These are phyloP conservation scores for Carassius auratus DNA, from an alignment of 2,113 vertebrate genomes.

Conservation along the genomic window DNA sequence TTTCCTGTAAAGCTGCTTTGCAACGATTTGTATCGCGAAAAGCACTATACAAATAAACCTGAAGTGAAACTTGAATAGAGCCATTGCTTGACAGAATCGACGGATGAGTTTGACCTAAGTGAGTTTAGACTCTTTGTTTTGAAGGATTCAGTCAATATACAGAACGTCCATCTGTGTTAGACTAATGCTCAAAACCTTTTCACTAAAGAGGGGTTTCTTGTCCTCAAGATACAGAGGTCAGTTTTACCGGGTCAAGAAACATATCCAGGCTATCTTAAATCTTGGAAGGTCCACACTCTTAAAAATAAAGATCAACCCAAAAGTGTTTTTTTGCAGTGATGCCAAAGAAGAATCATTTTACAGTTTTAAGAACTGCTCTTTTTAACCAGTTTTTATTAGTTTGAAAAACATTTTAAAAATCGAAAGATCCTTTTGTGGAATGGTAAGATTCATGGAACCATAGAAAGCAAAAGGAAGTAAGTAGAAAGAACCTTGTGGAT, in stretches of 20 bases:
- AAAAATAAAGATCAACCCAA: background rate
- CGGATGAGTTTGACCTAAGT: background rate
- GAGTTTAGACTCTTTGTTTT: conserved; percentile 8
- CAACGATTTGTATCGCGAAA: no score
- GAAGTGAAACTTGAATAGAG: background rate
- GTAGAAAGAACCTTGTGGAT: background rate
- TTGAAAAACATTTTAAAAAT: background rate
- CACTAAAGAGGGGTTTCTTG: background rate
- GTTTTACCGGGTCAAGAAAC: background rate
- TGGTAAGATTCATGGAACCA: no score
- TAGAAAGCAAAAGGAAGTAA: background rate
- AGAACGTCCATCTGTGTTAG: background rate
- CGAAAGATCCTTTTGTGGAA: background rate
- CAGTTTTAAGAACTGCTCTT: no score
- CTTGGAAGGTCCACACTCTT: background rate
- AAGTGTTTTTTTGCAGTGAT: background rate
- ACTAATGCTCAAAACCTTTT: background rate
- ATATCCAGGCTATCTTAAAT: background rate
- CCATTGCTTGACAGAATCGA: background rate
- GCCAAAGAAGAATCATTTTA: background rate
- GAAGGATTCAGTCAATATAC: background rate
- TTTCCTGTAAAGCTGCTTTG: no score
- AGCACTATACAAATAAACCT: no score
- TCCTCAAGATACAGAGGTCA: background rate
- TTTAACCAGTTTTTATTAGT: no score